A percentile compares a stretch with the other conserved stretches of the same genome.
These are phyloP conservation scores for Pachymerium ferrugineum DNA, from an alignment of 2,888 invertebrate species.

Conservation along the genomic window DNA sequence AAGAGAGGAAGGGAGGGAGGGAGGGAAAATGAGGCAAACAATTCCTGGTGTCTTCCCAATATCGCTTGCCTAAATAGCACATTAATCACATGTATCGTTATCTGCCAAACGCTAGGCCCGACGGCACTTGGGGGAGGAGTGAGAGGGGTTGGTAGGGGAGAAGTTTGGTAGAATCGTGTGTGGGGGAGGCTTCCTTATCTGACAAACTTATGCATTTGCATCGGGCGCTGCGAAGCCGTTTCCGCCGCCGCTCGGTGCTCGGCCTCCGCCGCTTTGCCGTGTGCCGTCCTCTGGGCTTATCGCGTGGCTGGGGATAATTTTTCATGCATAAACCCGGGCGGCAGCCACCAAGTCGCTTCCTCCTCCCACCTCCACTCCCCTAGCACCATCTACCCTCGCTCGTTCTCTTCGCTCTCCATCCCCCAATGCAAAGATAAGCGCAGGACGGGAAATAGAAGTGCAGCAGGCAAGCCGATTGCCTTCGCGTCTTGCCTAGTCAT, in stretches of 20 bases:
- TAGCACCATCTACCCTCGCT: background rate
- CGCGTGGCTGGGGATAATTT: slow-evolving; percentile 16
- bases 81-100: slow-evolving; percentile 22
- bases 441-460: background rate
- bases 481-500: background rate
- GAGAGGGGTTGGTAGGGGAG: background rate
- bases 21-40: background rate
- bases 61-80: background rate
- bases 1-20: background rate
- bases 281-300: slow-evolving; percentile 9
- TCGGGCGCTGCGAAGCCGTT: slow-evolving; percentile 11
- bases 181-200: slow-evolving; percentile 1
- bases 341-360: background rate
- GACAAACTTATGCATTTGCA: slow-evolving; percentile 13
- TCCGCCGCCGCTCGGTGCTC: slow-evolving; percentile 5
- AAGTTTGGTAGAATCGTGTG: background rate
- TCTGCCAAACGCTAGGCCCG: background rate
- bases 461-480: background rate
- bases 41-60: background rate
- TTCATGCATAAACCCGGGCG: slow-evolving; percentile 25
- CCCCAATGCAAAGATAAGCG: slow-evolving; percentile 4
- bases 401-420: background rate
- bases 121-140: background rate
- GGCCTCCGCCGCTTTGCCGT: background rate
- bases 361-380: background rate